phyloP scores from a whole-genome alignment of 2,888 invertebrate species.

The Plagiodera versicolora region DNA sequence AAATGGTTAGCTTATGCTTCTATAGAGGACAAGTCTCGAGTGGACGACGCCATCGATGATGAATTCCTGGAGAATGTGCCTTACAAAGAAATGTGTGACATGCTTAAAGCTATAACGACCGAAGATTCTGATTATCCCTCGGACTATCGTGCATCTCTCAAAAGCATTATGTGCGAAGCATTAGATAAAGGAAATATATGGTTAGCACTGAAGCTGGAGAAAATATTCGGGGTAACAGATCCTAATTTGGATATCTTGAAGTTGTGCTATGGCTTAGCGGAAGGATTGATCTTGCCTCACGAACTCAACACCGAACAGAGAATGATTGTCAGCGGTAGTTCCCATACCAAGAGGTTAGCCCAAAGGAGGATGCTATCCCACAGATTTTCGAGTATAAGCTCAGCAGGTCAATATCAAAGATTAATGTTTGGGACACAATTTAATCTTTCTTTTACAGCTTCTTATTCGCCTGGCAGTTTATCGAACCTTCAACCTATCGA shows the following conservation, averaged over 20 bases:
- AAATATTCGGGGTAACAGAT: constrained; percentile 57
- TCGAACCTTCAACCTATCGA: constrained; percentile 30
- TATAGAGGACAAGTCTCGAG: constrained; percentile 36
- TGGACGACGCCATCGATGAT: constrained; percentile 16
- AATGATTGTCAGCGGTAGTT: constrained; percentile 56
- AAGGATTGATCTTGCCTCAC: constrained; percentile 64
- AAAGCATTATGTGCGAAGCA: constrained; percentile 58
- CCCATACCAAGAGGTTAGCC: constrained; percentile 52
- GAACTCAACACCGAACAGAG: constrained; percentile 68
- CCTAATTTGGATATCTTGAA: constrained; percentile 63
- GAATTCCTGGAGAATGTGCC: constrained; percentile 19
- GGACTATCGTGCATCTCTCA: constrained; percentile 55
- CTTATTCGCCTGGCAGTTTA: constrained; percentile 31
- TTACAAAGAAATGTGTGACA: constrained; percentile 35
- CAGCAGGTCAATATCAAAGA: constrained; percentile 34
- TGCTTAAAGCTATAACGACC: constrained; percentile 30
- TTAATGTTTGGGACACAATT: background rate
- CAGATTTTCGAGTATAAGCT: constrained; percentile 43
- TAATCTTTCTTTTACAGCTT: constrained; percentile 28
- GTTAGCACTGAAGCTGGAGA: constrained; percentile 63
- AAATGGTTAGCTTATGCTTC: constrained; percentile 47
- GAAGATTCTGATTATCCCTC: constrained; percentile 39
- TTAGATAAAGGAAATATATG: constrained; percentile 62
- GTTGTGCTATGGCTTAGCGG: constrained; percentile 66
- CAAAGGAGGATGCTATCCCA: constrained; percentile 49